phyloP scores from a whole-genome alignment of 1,140 invertebrate genomes.

The Sinonovacula constricta region DNA sequence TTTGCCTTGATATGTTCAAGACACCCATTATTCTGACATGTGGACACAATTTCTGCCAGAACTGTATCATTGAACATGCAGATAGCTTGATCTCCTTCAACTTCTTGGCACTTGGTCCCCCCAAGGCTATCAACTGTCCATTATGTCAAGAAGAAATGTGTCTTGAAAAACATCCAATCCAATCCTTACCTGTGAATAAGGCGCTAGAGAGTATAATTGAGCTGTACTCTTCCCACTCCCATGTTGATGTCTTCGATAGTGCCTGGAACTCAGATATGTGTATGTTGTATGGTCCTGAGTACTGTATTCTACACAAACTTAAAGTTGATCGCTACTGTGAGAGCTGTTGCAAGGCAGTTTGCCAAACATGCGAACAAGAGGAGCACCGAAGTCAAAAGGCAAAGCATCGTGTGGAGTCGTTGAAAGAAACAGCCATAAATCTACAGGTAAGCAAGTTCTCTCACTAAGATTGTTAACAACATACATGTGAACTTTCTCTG shows the following conservation, averaged over 20 bases:
- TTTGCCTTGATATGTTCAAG: constrained; percentile 45
- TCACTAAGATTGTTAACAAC: no score
- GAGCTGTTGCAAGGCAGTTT: constrained; percentile 15
- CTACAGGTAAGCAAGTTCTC: background rate
- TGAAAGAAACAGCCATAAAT: background rate
- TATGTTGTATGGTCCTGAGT: background rate
- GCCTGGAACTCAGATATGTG: constrained; percentile 22
- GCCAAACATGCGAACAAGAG: constrained; percentile 1
- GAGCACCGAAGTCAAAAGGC: constrained; percentile 7
- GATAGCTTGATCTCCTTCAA: constrained; percentile 4
- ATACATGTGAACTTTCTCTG: no score
- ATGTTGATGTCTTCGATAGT: constrained; percentile 34
- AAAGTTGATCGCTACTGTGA: constrained; percentile 28
- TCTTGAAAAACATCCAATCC: background rate
- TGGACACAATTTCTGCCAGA: constrained; percentile 52
- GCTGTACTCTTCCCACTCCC: constrained; percentile 17
- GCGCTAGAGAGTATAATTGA: constrained; percentile 32
- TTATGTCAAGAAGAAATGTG: constrained; percentile 6
- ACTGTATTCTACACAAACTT: constrained; percentile 13
- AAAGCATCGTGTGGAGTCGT: constrained; percentile 17
- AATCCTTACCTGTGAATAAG: constrained; percentile 14
- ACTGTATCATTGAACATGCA: constrained; percentile 27
- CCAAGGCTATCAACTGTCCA: constrained; percentile 29
- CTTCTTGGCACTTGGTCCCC: constrained; percentile 15
- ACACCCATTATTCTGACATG: constrained; percentile 44